Evolutionary conservation across 2,113 vertebrate genomes (phyloP).

Genomic region (Grammomys dolichurus): DNA sequence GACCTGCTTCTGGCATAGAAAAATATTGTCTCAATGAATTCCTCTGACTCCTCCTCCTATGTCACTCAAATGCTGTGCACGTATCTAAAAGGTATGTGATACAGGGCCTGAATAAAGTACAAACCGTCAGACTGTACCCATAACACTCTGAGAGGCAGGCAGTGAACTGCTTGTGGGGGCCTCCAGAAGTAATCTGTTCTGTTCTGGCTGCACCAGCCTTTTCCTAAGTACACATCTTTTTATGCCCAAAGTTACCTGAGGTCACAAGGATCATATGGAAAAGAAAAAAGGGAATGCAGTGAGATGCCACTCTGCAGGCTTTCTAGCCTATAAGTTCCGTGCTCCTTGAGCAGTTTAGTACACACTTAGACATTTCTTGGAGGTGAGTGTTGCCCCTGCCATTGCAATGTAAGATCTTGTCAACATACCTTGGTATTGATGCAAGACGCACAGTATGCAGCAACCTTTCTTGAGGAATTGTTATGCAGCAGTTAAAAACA

Average conservation of each 20-base stretch:
- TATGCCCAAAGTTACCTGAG: not conserved
- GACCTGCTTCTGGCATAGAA: not conserved
- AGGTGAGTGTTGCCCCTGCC: not conserved
- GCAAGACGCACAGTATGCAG: not conserved
- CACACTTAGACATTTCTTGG: not conserved
- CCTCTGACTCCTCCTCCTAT: not conserved
- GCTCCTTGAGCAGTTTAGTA: not conserved
- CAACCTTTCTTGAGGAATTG: not conserved
- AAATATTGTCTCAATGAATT: not conserved
- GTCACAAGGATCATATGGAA: not conserved
- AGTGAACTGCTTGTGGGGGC: not conserved
- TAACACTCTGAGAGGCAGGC: not conserved
- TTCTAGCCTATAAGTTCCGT: not conserved
- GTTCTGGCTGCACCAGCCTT: not conserved
- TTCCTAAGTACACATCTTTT: not conserved
- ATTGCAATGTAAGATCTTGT: not conserved
- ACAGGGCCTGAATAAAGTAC: not conserved
- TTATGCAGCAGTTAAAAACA: not conserved
- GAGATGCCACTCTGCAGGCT: not conserved
- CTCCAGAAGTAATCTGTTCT: not conserved
- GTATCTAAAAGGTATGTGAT: not conserved
- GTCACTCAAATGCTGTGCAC: not conserved
- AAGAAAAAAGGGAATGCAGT: not conserved
- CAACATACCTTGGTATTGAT: not conserved
- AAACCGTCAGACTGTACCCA: not conserved